Percentiles rank a stretch among this genome's conserved stretches.
These are phyloP conservation scores for Cantharis lateralis DNA, from an alignment of 2,888 invertebrate genomes.

Conservation along the genomic window DNA sequence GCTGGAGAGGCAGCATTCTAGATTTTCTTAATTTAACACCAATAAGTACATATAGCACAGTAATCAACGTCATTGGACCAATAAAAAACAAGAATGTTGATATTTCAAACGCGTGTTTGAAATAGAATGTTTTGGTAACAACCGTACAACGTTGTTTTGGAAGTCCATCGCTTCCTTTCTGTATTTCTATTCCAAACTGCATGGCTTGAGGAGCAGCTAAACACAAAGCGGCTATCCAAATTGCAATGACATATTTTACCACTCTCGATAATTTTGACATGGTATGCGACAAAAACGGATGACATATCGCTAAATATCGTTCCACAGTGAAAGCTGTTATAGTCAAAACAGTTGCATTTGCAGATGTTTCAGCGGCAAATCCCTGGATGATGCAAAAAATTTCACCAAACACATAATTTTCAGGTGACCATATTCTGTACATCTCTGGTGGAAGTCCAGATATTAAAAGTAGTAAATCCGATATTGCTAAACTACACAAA, in stretches of 20 bases:
- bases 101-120: constrained; percentile 76
- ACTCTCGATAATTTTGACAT: constrained; percentile 88
- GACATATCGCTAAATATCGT: constrained; percentile 72
- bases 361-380: constrained; percentile 78
- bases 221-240: constrained; percentile 80
- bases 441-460: constrained; percentile 85
- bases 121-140: constrained; percentile 57
- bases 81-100: constrained; percentile 84
- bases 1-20: constrained; percentile 40
- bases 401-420: constrained; percentile 79
- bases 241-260: constrained; percentile 75
- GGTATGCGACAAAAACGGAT: constrained; percentile 74
- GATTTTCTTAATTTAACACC: constrained; percentile 73
- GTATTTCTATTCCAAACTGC: constrained; percentile 56
- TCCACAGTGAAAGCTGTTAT: constrained; percentile 75
- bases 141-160: constrained; percentile 55
- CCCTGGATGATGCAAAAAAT: constrained; percentile 79
- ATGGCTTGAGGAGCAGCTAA: constrained; percentile 75
- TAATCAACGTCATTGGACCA: constrained; percentile 85
- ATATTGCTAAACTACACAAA: constrained; percentile 82
- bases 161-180: constrained; percentile 49
- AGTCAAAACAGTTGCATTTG: constrained; percentile 73
- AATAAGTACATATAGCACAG: constrained; percentile 78
- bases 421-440: constrained; percentile 76
- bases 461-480: constrained; percentile 76